Percentiles rank a stretch among this genome's conserved stretches.
phyloP scores from a whole-genome alignment of 2,888 invertebrate genomes.

The Theretra japonica region DNA sequence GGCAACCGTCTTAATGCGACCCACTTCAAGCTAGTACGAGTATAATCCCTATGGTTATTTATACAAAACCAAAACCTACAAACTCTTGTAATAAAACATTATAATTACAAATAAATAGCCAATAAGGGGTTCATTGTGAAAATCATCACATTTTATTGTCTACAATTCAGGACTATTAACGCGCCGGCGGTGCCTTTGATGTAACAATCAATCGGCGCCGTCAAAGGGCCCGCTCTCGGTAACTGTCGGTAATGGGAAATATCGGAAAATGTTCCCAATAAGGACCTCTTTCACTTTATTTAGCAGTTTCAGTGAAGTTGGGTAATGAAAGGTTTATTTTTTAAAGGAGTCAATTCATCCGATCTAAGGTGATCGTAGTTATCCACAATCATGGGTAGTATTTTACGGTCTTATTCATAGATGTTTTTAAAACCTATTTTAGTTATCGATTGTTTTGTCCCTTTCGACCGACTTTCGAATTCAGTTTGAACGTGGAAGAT shows the following conservation, averaged over 20 bases:
- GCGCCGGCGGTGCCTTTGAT: slow-evolving; percentile 13
- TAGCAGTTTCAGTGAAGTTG: slow-evolving; percentile 7
- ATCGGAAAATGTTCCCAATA: slow-evolving; percentile 20
- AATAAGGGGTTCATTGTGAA: slow-evolving; percentile 4
- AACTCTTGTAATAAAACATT: background rate
- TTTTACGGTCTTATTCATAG: too few relatives aligned
- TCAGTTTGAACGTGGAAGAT: too few relatives aligned
- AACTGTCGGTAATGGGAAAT: slow-evolving; percentile 22
- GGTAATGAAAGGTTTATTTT: background rate
- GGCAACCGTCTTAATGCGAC: too few relatives aligned
- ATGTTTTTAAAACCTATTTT: too few relatives aligned
- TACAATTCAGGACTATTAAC: slow-evolving; percentile 9
- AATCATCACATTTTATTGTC: background rate
- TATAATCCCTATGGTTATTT: too few relatives aligned
- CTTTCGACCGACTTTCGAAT: too few relatives aligned
- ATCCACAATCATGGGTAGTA: background rate
- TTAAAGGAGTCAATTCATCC: background rate
- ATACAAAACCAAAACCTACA: too few relatives aligned
- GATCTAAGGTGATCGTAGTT: background rate
- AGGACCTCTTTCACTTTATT: slow-evolving; percentile 16
- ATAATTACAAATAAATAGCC: slow-evolving; percentile 10
- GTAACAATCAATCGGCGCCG: slow-evolving; percentile 14
- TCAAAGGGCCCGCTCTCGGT: slow-evolving; percentile 12
- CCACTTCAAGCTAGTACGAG: too few relatives aligned
- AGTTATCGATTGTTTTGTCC: too few relatives aligned